Evolutionary conservation across 2,888 invertebrate species (phyloP).

Genomic region (Megalurothrips usitatus): DNA sequence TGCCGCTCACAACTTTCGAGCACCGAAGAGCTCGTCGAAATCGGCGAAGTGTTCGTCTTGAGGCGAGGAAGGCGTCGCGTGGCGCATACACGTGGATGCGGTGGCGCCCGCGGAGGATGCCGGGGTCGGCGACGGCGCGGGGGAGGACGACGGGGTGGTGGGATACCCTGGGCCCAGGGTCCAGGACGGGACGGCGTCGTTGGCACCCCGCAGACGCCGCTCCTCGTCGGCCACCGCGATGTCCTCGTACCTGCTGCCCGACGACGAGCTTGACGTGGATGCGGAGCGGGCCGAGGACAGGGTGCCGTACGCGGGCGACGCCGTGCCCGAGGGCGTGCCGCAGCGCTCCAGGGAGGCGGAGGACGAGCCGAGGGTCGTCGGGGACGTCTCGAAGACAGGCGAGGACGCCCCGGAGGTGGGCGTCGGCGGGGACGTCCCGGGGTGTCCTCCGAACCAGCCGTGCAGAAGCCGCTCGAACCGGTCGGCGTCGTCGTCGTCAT

Average conservation of each 20-base stretch:
- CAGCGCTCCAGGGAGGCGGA: too few relatives aligned
- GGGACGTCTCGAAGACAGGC: too few relatives aligned
- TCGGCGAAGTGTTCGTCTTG: background rate
- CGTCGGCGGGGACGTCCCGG: background rate
- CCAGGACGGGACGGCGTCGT: background rate
- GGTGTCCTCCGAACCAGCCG: background rate
- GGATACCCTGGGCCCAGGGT: background rate
- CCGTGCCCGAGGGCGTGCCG: too few relatives aligned
- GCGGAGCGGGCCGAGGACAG: too few relatives aligned
- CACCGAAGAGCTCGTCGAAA: background rate
- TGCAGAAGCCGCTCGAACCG: background rate
- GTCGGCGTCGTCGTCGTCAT: background rate
- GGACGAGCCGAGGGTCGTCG: too few relatives aligned
- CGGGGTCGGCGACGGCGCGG: background rate
- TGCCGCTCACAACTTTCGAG: background rate
- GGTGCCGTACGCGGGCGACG: too few relatives aligned
- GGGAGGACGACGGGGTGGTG: too few relatives aligned
- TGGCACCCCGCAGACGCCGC: background rate
- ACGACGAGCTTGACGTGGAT: background rate
- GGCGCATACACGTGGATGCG: background rate
- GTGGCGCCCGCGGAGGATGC: background rate
- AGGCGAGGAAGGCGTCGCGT: background rate
- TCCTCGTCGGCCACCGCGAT: background rate
- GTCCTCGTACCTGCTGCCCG: background rate
- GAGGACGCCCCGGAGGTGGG: too few relatives aligned